Evolutionary conservation across 2,888 invertebrate species (phyloP), one percentile per base, ranked within the genome.

Genomic region (Ennomos quercinarius): DNA sequence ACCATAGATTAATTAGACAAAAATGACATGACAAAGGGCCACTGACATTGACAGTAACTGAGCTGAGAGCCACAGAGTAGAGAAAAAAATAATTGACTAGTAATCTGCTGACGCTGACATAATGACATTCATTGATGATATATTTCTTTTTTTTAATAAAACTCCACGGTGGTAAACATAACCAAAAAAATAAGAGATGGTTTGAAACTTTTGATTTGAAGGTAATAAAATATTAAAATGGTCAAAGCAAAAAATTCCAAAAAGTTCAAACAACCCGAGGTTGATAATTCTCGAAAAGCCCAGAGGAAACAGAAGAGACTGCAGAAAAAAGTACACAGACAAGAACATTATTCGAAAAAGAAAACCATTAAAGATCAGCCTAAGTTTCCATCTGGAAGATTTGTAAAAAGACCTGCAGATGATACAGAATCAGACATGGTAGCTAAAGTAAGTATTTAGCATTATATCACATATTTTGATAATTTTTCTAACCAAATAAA

Each of bases 221-320:
- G n/a, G n/a, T n/a, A n/a, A n/a, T n/a, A n/a, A 37, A 17, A 40
- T 45, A 9, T 5, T 39, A 17, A 39, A 53, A 59, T 59, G 60
- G 51, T 47, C 0, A 34, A 39, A 12, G 40, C 12, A 12, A 62
- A 87, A 69, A 88, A 86, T 72, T 57, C 63, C 4, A 88, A 84
- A 68, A 57, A 69, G 10, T 65, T 48, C 5, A 56, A 67, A 6
- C 77, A 76, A n/a, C 79, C 82, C 8, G 77, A 76, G 63, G 77
- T 84, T 60, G 73, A 80, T 47, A 91, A 89, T 57, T 81, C 94
- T 0, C 92, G 97, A 17, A 97, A 97, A 87, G 93, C 95, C 66
- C 78, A 94, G n/a, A 93, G 97, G 0, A 97, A 96, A 82, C 95
- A 95, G 61, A 94, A 95, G 68, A 86, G 96, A 10, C 90, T 94